These are phyloP conservation scores for Anolis apletophallus DNA, from an alignment of 2,797 vertebrate genomes.

Conservation along the genomic window DNA sequence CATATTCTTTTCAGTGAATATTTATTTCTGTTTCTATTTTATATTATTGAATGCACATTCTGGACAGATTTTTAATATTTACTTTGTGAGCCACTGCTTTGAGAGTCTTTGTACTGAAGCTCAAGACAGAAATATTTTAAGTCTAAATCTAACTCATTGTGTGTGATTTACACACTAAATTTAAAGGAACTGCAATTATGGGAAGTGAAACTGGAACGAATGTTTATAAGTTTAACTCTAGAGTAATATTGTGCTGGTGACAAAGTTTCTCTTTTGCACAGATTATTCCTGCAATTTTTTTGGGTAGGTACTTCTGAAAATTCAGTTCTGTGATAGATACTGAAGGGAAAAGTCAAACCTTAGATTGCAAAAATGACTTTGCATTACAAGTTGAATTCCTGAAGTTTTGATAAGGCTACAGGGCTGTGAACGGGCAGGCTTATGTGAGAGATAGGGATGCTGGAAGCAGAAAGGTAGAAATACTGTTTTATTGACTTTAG, in stretches of 20 bases:
- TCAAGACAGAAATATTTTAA: neutral
- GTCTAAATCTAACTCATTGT: neutral
- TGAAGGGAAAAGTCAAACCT: slow-evolving; percentile 50
- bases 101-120: neutral
- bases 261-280: slow-evolving; percentile 51
- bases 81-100: neutral
- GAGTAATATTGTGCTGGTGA: slow-evolving; percentile 29
- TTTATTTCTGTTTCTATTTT: neutral
- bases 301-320: slow-evolving; percentile 50
- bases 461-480: slow-evolving; percentile 54
- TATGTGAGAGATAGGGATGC: slow-evolving; percentile 8
- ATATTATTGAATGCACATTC: neutral
- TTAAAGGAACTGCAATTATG: neutral
- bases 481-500: slow-evolving; percentile 60
- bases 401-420: slow-evolving; percentile 23
- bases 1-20: neutral
- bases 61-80: neutral
- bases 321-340: slow-evolving; percentile 38
- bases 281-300: slow-evolving; percentile 50
- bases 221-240: slow-evolving; percentile 55
- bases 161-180: neutral
- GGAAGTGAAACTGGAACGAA: slow-evolving; percentile 64
- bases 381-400: slow-evolving; percentile 24
- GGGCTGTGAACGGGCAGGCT: neutral
- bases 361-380: slow-evolving; percentile 21